Evolutionary conservation across 2,888 invertebrate species (phyloP).

Genomic region (Fissipunctia ypsillon): DNA sequence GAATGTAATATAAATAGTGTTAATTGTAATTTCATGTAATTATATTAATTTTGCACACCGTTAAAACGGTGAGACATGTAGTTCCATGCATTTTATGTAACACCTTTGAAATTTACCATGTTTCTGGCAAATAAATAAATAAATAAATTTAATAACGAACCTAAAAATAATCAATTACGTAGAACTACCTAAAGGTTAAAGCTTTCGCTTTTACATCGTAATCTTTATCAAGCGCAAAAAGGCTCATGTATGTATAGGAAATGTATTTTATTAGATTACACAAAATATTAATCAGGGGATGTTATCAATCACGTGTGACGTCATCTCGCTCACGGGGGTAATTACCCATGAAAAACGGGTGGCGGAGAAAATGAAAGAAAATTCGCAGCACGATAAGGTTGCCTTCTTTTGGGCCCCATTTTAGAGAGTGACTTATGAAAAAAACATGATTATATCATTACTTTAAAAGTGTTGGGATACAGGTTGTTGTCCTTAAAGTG

Average conservation of each 20-base stretch:
- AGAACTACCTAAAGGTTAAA: slow-evolving; percentile 10
- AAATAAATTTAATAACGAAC: slow-evolving; percentile 8
- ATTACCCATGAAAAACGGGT: slow-evolving; percentile 62
- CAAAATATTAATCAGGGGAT: slow-evolving; percentile 63
- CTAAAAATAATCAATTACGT: slow-evolving; percentile 35
- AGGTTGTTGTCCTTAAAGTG: not conserved
- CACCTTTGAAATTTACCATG: no score
- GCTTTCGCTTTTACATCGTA: slow-evolving; percentile 9
- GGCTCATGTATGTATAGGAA: slow-evolving; percentile 12
- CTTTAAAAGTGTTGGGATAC: not conserved
- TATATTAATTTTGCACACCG: no score
- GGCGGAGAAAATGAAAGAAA: slow-evolving; percentile 52
- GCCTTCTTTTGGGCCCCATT: slow-evolving; percentile 45
- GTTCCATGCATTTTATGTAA: no score
- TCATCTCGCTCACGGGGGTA: slow-evolving; percentile 59
- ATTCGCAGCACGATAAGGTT: slow-evolving; percentile 32
- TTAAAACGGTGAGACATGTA: no score
- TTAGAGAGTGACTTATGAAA: slow-evolving; percentile 29
- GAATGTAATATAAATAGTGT: no score
- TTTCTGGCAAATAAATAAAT: no score
- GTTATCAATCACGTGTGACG: slow-evolving; percentile 67
- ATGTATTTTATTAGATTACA: slow-evolving; percentile 61
- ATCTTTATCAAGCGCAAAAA: slow-evolving; percentile 18
- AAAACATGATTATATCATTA: slow-evolving; percentile 2
- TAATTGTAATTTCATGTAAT: no score